phyloP scores from a whole-genome alignment of 2,113 vertebrate genomes.

The Aix galericulata region DNA sequence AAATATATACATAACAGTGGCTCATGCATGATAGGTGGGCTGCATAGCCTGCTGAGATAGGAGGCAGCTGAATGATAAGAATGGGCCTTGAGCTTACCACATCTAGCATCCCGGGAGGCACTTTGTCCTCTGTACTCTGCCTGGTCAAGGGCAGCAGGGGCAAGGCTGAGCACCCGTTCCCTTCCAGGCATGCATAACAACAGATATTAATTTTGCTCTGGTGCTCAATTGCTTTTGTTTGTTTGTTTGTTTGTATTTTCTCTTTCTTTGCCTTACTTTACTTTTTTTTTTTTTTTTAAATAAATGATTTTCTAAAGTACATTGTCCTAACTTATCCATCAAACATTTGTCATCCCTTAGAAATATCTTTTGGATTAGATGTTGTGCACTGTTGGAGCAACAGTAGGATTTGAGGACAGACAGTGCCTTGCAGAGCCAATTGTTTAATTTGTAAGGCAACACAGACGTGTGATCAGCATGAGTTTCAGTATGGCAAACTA shows the following conservation, averaged over 20 bases:
- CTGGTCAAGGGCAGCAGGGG: background rate
- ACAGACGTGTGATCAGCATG: conserved; percentile 13
- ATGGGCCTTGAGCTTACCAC: background rate
- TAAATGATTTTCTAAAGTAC: background rate
- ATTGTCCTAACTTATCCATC: background rate
- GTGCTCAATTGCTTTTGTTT: background rate
- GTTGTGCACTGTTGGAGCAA: background rate
- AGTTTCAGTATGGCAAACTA: conserved; percentile 22
- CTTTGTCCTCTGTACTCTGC: background rate
- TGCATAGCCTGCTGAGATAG: background rate
- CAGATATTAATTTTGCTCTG: background rate
- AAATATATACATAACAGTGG: background rate
- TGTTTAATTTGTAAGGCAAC: conserved; percentile 31
- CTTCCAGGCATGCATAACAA: background rate
- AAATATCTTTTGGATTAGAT: conserved; percentile 7
- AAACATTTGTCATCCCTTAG: background rate
- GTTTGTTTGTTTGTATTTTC: background rate
- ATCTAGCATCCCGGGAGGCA: background rate
- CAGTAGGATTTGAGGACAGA: background rate
- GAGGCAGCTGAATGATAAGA: background rate
- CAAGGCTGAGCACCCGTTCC: accelerated
- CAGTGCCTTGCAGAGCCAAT: conserved; percentile 8
- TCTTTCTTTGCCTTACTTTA: background rate
- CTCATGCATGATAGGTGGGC: background rate
- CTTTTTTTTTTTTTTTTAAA: no score